Percentiles rank a stretch among this genome's conserved stretches.
Conservation (phyloP, 2,797 vertebrate genomes). For the Artibeus jamaicensis region DNA sequence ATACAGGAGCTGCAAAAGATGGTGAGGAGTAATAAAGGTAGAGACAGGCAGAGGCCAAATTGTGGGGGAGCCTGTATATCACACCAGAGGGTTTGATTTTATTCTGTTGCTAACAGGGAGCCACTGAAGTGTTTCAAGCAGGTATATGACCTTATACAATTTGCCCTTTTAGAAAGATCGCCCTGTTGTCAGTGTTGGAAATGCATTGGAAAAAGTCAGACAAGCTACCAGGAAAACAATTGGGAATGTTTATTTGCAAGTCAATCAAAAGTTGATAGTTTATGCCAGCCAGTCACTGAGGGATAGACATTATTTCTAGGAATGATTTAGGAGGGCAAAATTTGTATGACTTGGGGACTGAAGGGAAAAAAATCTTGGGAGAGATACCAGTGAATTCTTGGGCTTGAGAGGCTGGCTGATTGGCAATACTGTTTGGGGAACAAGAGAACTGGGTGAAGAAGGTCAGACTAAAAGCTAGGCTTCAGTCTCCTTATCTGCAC, state of each 20-base stretch:
- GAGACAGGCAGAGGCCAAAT: background rate
- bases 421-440: background rate
- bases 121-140: slow-evolving; percentile 29
- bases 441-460: background rate
- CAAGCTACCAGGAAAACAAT: background rate
- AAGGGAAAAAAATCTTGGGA: background rate
- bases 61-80: background rate
- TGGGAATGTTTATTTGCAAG: background rate
- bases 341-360: background rate
- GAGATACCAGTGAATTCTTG: background rate
- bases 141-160: slow-evolving; percentile 14
- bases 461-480: background rate
- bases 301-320: background rate
- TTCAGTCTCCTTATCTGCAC: background rate
- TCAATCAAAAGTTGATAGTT: background rate
- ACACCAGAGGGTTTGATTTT: background rate
- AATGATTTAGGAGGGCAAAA: background rate
- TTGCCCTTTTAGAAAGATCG: slow-evolving; percentile 57
- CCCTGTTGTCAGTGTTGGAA: background rate
- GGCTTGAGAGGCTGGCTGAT: background rate
- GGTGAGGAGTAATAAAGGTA: background rate
- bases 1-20: rapidly evolving
- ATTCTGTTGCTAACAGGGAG: slow-evolving; percentile 17
- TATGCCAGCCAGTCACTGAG: background rate
- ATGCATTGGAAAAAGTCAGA: background rate